Evolutionary conservation across 2,888 invertebrate species (phyloP).

Genomic region (Myopa testacea): DNA sequence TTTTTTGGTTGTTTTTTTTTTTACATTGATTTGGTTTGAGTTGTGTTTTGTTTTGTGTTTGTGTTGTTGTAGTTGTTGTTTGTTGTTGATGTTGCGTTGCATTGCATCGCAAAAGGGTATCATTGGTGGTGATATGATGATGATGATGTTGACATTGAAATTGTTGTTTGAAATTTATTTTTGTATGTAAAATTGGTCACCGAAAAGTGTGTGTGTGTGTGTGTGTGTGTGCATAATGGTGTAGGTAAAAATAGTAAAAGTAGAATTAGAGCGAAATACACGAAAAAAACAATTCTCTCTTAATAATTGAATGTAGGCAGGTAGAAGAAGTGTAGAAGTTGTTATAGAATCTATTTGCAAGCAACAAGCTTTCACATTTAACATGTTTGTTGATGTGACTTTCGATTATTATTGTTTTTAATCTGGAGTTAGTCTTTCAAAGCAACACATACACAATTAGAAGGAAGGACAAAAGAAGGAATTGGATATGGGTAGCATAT

Average conservation of each 20-base stretch:
- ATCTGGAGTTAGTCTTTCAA: conserved; percentile 22
- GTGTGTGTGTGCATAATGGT: conserved; percentile 32
- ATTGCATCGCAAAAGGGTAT: conserved; percentile 50
- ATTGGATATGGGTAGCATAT: conserved; percentile 3
- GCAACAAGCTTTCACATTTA: conserved; percentile 17
- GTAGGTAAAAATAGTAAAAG: conserved; percentile 59
- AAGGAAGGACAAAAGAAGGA: conserved; percentile 4
- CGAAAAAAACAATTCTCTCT: conserved; percentile 25
- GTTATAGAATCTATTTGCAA: conserved; percentile 21
- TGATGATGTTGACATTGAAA: conserved; percentile 49
- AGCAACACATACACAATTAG: conserved; percentile 37
- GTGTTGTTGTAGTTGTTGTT: conserved; percentile 48
- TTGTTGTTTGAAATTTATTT: conserved; percentile 41
- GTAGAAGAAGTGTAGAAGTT: neutral
- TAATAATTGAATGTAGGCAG: neutral
- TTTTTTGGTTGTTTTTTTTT: conserved; percentile 40
- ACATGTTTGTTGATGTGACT: neutral
- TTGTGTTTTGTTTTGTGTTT: conserved; percentile 44
- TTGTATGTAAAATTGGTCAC: conserved; percentile 33
- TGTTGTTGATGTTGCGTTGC: conserved; percentile 48
- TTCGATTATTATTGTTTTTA: conserved; percentile 2
- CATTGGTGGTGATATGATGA: conserved; percentile 46
- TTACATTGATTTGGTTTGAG: conserved; percentile 44
- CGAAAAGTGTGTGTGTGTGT: conserved; percentile 22
- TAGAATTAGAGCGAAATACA: conserved; percentile 60